Evolutionary conservation across 2,888 invertebrate species (phyloP).

Genomic region (Drosophila rellima): DNA sequence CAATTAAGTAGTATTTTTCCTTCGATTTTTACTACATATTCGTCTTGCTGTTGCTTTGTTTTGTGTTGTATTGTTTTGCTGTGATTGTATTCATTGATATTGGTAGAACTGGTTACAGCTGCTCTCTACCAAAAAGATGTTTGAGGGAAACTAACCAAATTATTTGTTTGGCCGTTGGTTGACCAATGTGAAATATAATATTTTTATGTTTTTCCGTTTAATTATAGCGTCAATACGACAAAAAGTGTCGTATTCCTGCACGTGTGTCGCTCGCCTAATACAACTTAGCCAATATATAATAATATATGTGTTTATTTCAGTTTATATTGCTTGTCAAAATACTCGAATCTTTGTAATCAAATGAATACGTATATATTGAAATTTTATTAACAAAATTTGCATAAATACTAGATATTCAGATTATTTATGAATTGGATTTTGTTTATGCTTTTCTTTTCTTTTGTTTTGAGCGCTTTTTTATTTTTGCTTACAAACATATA

Average conservation of each 20-base stretch:
- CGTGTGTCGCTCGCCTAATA: neutral
- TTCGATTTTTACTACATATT: slow-evolving; percentile 28
- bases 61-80: slow-evolving; percentile 6
- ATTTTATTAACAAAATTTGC: slow-evolving; percentile 11
- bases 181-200: slow-evolving; percentile 10
- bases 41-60: slow-evolving; percentile 13
- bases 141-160: slow-evolving; percentile 18
- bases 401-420: slow-evolving; percentile 19
- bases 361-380: slow-evolving; percentile 19
- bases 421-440: slow-evolving; percentile 20
- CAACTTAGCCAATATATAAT: neutral
- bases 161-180: slow-evolving; percentile 12
- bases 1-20: slow-evolving; percentile 33
- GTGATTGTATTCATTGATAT: slow-evolving; percentile 41
- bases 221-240: slow-evolving; percentile 17
- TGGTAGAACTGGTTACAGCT: slow-evolving; percentile 38
- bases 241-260: slow-evolving; percentile 4
- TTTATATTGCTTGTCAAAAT: slow-evolving; percentile 1
- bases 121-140: slow-evolving; percentile 33
- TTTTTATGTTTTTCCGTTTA: slow-evolving; percentile 21
- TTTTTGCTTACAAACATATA: slow-evolving; percentile 38
- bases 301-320: slow-evolving; percentile 10
- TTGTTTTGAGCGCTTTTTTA: slow-evolving; percentile 15
- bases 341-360: slow-evolving; percentile 10
- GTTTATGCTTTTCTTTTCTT: slow-evolving; percentile 17